Evolutionary conservation across 92 coral and sea anemone species (phyloP), one percentile per base, ranked within the genome.

Genomic region (Zoanthus gigantus): DNA sequence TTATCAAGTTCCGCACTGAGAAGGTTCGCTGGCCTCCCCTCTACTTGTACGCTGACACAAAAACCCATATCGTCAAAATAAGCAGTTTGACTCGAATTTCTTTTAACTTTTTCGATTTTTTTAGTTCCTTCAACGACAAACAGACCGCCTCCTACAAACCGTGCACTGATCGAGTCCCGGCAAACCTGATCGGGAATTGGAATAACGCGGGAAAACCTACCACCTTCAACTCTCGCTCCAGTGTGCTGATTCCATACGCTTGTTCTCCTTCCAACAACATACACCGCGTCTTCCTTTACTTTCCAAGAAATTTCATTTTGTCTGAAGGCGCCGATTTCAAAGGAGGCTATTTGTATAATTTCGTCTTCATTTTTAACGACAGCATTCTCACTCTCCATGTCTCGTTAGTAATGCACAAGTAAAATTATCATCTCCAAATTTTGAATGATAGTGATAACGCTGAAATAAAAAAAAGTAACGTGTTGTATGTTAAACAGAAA

Each of bases 311-410:
- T 81, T 66, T 81, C 85, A 44, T 81, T 71, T 34, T 81, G 58
- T 47, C 47, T 81, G 74, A 65, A 81, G n/a, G 85, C 85, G 74
- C 85, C 85, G 6, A 81, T 81, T 66, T 81, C 85, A 65, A 81
- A 81, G 74, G 85, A 81, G 61, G 71, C 85, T 48, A 81, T 81
- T 23, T 81, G 13, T 66, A 81, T 67, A 3, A 48, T 17, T 48
- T 81, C 85, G 58, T 52, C 29, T 65, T 81, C 74, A 81, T 58
- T 73, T 66, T 81, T 65, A 17, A 46, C 74, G 29, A 77, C 17
- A 11, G 17, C 6, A 13, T 31, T 54, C 34, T 65, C 74, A 15
- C 13, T 37, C 72, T 79, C 83, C 56, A 50, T 69, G 32, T 79
- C 37, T 60, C 71, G 72, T 10, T 9, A 68, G 46, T 47, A n/a